phyloP scores from a whole-genome alignment of 2,113 vertebrate species.

The Siniperca chuatsi region DNA sequence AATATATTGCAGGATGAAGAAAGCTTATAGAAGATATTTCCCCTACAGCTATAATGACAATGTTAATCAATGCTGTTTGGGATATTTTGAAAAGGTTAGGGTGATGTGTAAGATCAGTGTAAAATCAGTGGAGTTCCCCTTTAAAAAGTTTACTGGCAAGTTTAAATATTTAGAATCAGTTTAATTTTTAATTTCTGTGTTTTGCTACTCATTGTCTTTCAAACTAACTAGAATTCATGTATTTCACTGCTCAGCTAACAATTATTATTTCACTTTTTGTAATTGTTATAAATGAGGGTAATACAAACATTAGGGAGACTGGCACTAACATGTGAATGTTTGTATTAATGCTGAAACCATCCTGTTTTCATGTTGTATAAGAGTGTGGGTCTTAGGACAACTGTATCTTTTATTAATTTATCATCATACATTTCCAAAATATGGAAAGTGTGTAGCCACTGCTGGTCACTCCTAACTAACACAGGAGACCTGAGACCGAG shows the following conservation, averaged over 20 bases:
- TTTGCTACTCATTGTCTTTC: neutral
- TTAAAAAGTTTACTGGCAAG: neutral
- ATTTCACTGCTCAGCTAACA: conserved; percentile 2
- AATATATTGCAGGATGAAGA: neutral
- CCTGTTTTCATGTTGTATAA: neutral
- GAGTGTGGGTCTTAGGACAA: neutral
- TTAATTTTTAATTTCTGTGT: conserved; percentile 1
- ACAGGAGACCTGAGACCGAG: neutral
- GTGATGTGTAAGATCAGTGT: no score
- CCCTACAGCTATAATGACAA: neutral
- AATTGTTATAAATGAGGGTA: neutral
- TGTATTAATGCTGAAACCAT: neutral
- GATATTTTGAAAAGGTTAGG: neutral
- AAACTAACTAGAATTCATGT: neutral
- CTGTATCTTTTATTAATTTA: neutral
- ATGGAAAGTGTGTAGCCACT: neutral
- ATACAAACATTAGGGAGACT: neutral
- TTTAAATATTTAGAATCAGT: neutral
- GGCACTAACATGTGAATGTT: neutral
- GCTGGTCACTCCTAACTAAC: neutral
- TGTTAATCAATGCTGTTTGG: neutral
- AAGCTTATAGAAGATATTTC: neutral
- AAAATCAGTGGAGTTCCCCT: no score
- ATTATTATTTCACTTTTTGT: neutral
- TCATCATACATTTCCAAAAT: neutral